Evolutionary conservation across 2,797 vertebrate species (phyloP).

Genomic region (Propithecus perrieri): DNA sequence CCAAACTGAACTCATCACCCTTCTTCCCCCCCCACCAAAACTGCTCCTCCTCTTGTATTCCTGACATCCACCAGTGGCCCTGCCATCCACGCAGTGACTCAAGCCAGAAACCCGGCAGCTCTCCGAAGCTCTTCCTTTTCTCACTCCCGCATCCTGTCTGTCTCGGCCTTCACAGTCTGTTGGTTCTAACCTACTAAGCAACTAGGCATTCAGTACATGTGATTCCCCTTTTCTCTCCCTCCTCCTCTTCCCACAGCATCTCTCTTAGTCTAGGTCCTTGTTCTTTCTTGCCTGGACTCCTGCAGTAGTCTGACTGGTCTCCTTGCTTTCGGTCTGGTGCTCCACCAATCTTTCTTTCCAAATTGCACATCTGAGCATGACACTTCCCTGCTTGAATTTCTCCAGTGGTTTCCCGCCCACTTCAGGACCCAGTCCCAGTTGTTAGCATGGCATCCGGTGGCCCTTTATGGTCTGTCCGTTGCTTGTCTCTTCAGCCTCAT

Average conservation of each 20-base stretch:
- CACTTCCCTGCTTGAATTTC: constrained; percentile 20
- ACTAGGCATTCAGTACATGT: neutral
- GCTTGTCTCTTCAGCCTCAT: neutral
- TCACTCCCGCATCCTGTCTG: neutral
- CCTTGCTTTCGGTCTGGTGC: neutral
- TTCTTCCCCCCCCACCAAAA: neutral
- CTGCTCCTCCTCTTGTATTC: neutral
- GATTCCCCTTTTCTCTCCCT: neutral
- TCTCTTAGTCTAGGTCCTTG: neutral
- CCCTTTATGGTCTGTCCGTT: neutral
- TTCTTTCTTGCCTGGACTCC: constrained; percentile 5
- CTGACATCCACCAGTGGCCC: neutral
- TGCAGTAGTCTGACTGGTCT: neutral
- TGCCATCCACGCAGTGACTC: neutral
- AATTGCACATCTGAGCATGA: neutral
- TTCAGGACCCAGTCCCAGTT: neutral
- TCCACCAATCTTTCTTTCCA: neutral
- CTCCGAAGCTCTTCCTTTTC: neutral
- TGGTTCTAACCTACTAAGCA: neutral
- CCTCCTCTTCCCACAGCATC: neutral
- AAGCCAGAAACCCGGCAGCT: neutral
- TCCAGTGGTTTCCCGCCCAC: neutral
- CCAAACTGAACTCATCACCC: constrained; percentile 62
- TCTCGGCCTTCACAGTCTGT: neutral
- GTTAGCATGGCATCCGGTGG: neutral